Percentiles rank a stretch among this genome's conserved stretches.
phyloP scores from a whole-genome alignment of 2,113 vertebrate genomes.

The Anarrhichthys ocellatus region DNA sequence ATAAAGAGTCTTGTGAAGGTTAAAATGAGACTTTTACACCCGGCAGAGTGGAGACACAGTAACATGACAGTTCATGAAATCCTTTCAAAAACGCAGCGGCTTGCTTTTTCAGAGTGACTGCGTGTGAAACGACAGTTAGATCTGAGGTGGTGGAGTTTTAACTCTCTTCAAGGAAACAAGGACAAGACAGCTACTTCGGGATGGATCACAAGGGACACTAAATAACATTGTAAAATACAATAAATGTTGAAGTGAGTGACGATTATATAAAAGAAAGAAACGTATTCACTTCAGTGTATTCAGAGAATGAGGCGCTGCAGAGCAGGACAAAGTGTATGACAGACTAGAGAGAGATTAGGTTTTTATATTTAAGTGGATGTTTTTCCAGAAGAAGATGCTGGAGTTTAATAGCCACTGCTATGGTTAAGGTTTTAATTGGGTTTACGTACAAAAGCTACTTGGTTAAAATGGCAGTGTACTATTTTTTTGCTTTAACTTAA shows the following conservation, averaged over 20 bases:
- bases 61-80: slow-evolving; percentile 1
- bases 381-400: not conserved
- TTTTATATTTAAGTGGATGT: not conserved
- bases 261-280: not conserved
- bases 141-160: not conserved
- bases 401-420: not conserved
- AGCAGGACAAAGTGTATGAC: not conserved
- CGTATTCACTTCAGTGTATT: not conserved
- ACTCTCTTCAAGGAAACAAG: slow-evolving; percentile 1
- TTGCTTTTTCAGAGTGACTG: not conserved
- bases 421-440: not conserved
- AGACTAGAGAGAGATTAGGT: not conserved
- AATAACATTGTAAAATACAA: not conserved
- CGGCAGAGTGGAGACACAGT: not conserved
- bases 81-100: not conserved
- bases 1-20: not conserved
- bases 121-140: not conserved
- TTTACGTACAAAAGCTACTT: not conserved
- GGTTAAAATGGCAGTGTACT: not conserved
- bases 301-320: not conserved
- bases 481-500: too few species aligned
- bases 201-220: slow-evolving; percentile 4
- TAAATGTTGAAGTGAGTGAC: slow-evolving; percentile 16
- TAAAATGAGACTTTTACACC: not conserved
- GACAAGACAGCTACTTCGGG: not conserved